A percentile compares a stretch with the other conserved stretches of the same genome.
These are phyloP conservation scores for Ornithoptera priamus DNA, from an alignment of 2,888 invertebrate species.

Conservation along the genomic window DNA sequence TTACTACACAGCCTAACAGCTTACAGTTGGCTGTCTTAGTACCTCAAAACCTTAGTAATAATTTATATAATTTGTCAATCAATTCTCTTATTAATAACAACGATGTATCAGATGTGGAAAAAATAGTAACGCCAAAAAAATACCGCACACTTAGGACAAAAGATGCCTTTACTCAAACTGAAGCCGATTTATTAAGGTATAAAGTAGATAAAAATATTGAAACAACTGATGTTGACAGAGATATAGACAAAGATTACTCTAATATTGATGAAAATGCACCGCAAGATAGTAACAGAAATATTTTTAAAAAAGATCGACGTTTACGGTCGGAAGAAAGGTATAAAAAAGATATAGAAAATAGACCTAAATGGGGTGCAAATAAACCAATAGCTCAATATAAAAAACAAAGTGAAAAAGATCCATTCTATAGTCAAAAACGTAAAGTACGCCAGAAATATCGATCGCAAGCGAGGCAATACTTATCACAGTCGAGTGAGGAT, in stretches of 20 bases:
- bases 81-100: conserved; percentile 61
- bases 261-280: conserved; percentile 76
- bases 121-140: conserved; percentile 70
- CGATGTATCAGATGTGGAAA: conserved; percentile 57
- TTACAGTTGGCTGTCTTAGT: conserved; percentile 82
- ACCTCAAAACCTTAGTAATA: conserved; percentile 71
- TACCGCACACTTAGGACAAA: conserved; percentile 73
- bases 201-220: conserved; percentile 58
- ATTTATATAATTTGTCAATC: conserved; percentile 67
- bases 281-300: conserved; percentile 70
- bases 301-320: conserved; percentile 75
- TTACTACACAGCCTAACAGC: conserved; percentile 68
- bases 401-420: conserved; percentile 94
- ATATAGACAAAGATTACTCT: conserved; percentile 76
- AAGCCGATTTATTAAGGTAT: conserved; percentile 54
- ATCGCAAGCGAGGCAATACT: conserved; percentile 76
- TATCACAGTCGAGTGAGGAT: conserved; percentile 82
- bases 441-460: conserved; percentile 84
- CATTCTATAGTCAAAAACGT: conserved; percentile 86
- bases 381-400: conserved; percentile 90
- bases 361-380: conserved; percentile 88
- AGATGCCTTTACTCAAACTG: conserved; percentile 86
- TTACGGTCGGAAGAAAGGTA: conserved; percentile 77
- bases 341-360: conserved; percentile 81
- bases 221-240: conserved; percentile 59